Evolutionary conservation across 2,113 vertebrate genomes (phyloP), one percentile per base, ranked within the genome.

Genomic region (Leucosticte australis): DNA sequence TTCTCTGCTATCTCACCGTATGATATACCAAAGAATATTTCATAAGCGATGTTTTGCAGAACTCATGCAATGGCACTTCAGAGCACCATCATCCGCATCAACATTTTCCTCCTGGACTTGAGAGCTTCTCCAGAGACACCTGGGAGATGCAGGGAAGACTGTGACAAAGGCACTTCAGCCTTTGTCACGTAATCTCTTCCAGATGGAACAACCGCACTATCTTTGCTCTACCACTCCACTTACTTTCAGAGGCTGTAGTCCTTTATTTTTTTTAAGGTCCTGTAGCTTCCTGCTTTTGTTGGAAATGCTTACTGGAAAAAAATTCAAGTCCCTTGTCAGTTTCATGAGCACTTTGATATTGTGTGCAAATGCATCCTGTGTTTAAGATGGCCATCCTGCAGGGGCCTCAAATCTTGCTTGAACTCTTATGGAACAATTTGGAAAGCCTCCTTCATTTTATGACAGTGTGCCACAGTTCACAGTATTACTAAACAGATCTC

Each of bases 41-140:
- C 46, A 33, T 37, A 22, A 11, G 10, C 2, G 3, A 52, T 53
- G 15, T 35, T 28, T 67, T 3, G 6, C 31, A 64, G 53, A 82
- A 41, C 20, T 70, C 65, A 41, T 44, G 44, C 39, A 81, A 27
- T 4, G 26, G 3, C 26, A 55, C 42, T 93, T 80, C 37, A 63
- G 69, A 60, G 37, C 16, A 14, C 24, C 60, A 39, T 60, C 55
- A 78, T 69, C 35, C 62, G 55, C 14, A 52, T 21, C 0, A 0
- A 28, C 21, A 16, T 53, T 71, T 82, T 41, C 37, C n/a, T 92
- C 68, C 47, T 64, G 52, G 44, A n/a, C 56, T 75, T 24, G 52
- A 79, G 53, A 71, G 17, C 24, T 71, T 70, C 70, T 90, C 28
- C 22, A 62, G 49, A 41, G 20, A 59, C 19, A 60, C 9, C 31